Percentiles rank a stretch among this genome's conserved stretches.
phyloP scores from a whole-genome alignment of 2,797 vertebrate genomes.

The Sebastes vulpes region DNA sequence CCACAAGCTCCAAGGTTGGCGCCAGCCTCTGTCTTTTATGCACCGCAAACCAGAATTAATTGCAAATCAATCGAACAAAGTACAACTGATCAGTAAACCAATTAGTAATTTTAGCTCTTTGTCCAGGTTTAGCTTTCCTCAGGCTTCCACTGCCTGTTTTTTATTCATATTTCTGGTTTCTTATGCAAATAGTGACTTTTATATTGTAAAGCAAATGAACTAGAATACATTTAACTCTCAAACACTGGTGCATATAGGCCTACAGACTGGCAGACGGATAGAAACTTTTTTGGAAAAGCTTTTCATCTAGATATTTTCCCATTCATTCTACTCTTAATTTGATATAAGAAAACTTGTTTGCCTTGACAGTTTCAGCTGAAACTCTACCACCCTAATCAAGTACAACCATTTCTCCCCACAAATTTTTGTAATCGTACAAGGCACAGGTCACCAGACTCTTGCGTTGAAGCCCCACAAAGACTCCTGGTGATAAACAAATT shows the following conservation, averaged over 20 bases:
- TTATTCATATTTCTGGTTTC: conserved; percentile 27
- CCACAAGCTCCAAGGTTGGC: conserved; percentile 94
- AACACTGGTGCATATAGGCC: not conserved
- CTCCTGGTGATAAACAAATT: not conserved
- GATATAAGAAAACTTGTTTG: not conserved
- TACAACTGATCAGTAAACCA: conserved; percentile 99
- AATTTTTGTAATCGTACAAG: too few species aligned
- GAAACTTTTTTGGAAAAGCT: not conserved
- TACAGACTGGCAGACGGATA: not conserved
- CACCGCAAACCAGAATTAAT: conserved; percentile 99
- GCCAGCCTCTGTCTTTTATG: conserved; percentile 92
- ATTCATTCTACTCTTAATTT: not conserved
- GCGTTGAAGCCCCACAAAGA: not conserved
- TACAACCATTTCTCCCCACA: not conserved
- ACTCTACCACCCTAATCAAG: not conserved
- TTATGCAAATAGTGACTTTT: not conserved
- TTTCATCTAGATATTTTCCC: not conserved
- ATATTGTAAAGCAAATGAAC: not conserved
- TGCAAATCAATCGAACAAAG: conserved; percentile 99
- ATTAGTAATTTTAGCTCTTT: conserved; percentile 99
- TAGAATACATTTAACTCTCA: not conserved
- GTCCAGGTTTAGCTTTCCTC: conserved; percentile 90
- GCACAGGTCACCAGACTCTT: not conserved
- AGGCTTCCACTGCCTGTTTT: conserved; percentile 39
- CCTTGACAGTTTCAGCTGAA: not conserved